phyloP scores from a whole-genome alignment of 2,888 invertebrate genomes.

The Drosophila sordidapex region DNA sequence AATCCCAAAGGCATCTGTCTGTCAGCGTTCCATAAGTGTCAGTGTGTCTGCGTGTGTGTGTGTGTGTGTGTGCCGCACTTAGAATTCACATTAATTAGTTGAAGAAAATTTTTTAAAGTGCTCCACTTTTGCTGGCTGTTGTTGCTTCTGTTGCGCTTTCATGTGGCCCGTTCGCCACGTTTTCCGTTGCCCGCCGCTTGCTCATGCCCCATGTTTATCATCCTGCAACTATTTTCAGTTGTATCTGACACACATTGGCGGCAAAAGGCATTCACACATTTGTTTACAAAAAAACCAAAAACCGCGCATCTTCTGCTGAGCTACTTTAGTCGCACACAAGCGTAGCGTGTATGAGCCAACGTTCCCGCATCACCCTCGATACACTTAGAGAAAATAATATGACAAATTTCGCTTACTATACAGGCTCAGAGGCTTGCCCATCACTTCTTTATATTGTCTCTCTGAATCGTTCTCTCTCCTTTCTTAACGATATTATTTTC shows the following conservation, averaged over 20 bases:
- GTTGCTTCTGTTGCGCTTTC: slow-evolving; percentile 40
- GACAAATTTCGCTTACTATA: neutral
- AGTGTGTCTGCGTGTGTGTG: neutral
- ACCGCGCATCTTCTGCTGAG: slow-evolving; percentile 30
- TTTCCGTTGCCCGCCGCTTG: slow-evolving; percentile 4
- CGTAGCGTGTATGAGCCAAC: neutral
- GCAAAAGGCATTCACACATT: slow-evolving; percentile 40
- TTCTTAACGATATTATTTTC: neutral
- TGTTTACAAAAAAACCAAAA: slow-evolving; percentile 42
- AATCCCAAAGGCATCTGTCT: slow-evolving; percentile 19
- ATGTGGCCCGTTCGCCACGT: slow-evolving; percentile 27
- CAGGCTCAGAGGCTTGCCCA: neutral
- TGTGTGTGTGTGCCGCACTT: slow-evolving; percentile 42
- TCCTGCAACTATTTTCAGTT: slow-evolving; percentile 69
- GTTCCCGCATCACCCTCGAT: neutral
- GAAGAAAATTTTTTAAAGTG: slow-evolving; percentile 64
- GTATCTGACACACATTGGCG: slow-evolving; percentile 63
- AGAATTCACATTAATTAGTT: slow-evolving; percentile 67
- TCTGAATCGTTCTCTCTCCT: neutral
- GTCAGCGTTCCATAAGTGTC: slow-evolving; percentile 6
- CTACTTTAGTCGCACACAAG: slow-evolving; percentile 34
- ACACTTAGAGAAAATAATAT: neutral
- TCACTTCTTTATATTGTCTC: neutral
- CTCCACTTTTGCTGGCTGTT: slow-evolving; percentile 46
- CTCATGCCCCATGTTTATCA: slow-evolving; percentile 22